Evolutionary conservation across 1,140 invertebrate species (phyloP), one percentile per base, ranked within the genome.

Genomic region (Thalassaphorura encarpata): DNA sequence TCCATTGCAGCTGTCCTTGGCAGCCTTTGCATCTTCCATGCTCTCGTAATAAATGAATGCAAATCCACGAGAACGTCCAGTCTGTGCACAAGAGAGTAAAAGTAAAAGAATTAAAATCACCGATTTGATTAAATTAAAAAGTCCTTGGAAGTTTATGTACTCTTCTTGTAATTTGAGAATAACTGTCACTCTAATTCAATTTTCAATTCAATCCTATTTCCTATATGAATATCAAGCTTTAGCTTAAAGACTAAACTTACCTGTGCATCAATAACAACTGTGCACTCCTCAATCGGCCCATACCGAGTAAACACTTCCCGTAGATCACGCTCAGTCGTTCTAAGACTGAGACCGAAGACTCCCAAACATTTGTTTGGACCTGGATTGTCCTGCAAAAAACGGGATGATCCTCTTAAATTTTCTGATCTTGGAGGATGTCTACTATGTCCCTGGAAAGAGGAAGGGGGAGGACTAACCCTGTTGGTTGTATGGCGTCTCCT

Each of bases 21-120:
- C 95, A 55, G 85, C 83, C 68, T 87, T 87, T 0, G 95, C 90
- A 77, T 97, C 91, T 47, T 91, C 87, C 11, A 84, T 71, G 43
- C 79, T 83, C 70, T 87, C 83, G 74, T 87, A 98, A 74, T 98
- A 97, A 26, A 98, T 87, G 76, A 99, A 99, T 60, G 89, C 89
- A 75, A 98, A 99, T 28, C 95, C 95, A 66, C 94, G 76, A 1
- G 94, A 97, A 60, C 91, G 77, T 16, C 86, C 85, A 66, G 87
- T 93, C 84, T 93, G 69, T 27, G 74, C 68, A 52, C 52, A 62
- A 43, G 29, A 43, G 41, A 49, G n/a, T 21, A 24, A 15, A 43
- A 23, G 27, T 54, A 51, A 16, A 62, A 56, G 53, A 19, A 54
- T 49, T 33, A 21, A 16, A 57, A 5, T 26, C 24, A 43, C n/a